These are phyloP conservation scores for Anolis carolinensis DNA, from an alignment of 2,113 vertebrate species.

Conservation along the genomic window DNA sequence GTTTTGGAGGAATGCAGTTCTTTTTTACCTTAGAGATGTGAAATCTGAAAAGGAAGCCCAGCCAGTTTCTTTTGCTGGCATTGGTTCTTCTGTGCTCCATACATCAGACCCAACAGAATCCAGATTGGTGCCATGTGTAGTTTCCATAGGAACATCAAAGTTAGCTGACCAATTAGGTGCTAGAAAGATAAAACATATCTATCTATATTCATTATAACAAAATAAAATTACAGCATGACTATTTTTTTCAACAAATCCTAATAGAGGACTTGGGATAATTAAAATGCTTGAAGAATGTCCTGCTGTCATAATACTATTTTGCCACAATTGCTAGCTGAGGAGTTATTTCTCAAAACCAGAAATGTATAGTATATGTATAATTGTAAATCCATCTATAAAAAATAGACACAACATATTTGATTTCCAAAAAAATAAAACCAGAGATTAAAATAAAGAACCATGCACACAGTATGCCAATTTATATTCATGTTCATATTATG, in stretches of 20 bases:
- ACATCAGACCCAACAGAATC: slow-evolving; percentile 79
- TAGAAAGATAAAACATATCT: slow-evolving; percentile 55
- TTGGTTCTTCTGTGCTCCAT: slow-evolving; percentile 84
- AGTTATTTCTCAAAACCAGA: too few relatives aligned
- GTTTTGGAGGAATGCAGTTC: not conserved
- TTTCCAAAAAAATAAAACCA: not conserved
- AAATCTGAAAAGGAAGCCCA: slow-evolving; percentile 96
- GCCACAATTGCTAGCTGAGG: not conserved
- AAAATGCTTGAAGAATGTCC: not conserved
- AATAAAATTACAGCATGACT: not conserved
- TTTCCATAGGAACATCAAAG: slow-evolving; percentile 97
- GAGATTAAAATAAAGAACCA: not conserved
- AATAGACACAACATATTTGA: too few relatives aligned
- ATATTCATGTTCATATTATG: too few relatives aligned
- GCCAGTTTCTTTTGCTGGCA: slow-evolving; percentile 82
- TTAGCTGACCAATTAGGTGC: slow-evolving; percentile 93
- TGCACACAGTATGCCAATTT: too few relatives aligned
- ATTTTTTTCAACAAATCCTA: not conserved
- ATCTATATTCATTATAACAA: too few relatives aligned
- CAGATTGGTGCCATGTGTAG: slow-evolving; percentile 78
- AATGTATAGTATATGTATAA: too few relatives aligned
- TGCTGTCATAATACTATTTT: not conserved
- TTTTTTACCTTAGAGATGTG: slow-evolving; percentile 82
- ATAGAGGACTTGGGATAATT: not conserved
- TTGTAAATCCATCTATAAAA: too few relatives aligned